Conservation (phyloP, 2,113 vertebrate species). For the Echinops telfairi region DNA sequence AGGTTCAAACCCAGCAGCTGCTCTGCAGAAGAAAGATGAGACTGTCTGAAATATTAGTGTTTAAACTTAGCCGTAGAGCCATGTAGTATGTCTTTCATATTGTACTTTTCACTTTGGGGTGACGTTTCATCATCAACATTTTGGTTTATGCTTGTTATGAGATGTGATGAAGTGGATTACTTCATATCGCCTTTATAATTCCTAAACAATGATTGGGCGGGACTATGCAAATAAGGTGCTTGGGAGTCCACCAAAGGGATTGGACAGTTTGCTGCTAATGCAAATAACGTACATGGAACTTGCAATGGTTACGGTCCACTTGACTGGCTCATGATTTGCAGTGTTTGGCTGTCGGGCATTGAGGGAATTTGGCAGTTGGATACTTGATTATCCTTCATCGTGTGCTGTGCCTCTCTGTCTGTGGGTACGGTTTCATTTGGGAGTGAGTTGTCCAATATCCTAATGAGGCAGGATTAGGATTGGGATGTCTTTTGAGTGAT, state of each 20-base stretch:
- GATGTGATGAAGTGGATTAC: neutral
- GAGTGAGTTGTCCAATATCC: neutral
- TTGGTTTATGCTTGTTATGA: neutral
- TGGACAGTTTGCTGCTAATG: neutral
- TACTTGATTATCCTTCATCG: too few relatives aligned
- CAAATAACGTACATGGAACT: neutral
- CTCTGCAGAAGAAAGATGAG: too few relatives aligned
- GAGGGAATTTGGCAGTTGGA: too few relatives aligned
- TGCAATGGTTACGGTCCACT: too few relatives aligned
- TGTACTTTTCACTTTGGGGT: neutral
- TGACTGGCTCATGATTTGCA: neutral
- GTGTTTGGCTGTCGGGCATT: neutral
- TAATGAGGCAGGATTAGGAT: neutral
- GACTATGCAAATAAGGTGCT: neutral
- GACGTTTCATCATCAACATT: neutral
- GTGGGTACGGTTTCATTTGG: neutral
- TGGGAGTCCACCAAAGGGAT: neutral
- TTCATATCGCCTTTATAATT: neutral
- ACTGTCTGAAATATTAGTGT: neutral
- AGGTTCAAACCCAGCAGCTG: too few relatives aligned
- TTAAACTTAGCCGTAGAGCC: neutral
- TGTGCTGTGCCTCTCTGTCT: neutral
- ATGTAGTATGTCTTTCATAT: neutral
- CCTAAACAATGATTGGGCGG: neutral
- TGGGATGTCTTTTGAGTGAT: neutral